A percentile compares a stretch with the other conserved stretches of the same genome.
These are phyloP conservation scores for Crenuchus spilurus DNA, from an alignment of 2,797 vertebrate species.

Conservation along the genomic window DNA sequence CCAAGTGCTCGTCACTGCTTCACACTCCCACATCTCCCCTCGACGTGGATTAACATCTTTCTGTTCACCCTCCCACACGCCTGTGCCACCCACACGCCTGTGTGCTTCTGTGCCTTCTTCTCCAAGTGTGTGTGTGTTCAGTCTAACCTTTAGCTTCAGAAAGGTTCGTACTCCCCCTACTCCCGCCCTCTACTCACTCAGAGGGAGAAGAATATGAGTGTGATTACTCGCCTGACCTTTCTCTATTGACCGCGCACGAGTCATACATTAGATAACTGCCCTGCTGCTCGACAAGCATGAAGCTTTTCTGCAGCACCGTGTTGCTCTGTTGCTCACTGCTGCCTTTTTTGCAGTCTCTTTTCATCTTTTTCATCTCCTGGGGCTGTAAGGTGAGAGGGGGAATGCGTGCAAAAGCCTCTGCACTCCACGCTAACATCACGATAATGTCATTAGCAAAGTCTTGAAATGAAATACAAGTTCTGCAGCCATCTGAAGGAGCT, in stretches of 20 bases:
- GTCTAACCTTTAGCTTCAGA: constrained; percentile 54
- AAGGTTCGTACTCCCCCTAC: constrained; percentile 35
- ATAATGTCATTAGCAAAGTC: not conserved
- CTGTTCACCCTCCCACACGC: constrained; percentile 44
- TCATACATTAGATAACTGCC: constrained; percentile 48
- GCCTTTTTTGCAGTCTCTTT: constrained; percentile 14
- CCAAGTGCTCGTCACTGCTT: constrained; percentile 26
- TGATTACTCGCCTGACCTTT: constrained; percentile 59
- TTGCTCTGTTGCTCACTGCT: constrained; percentile 23
- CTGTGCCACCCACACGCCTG: constrained; percentile 19
- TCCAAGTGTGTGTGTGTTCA: constrained; percentile 27
- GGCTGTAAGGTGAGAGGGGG: constrained; percentile 9
- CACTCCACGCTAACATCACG: not conserved
- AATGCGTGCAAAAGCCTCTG: constrained; percentile 3
- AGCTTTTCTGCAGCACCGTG: constrained; percentile 18
- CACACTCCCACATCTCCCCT: constrained; percentile 41
- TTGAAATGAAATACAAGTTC: no score
- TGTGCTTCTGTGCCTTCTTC: constrained; percentile 26
- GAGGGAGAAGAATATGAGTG: constrained; percentile 39
- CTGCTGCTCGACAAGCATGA: constrained; percentile 35
- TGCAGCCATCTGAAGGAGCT: not conserved
- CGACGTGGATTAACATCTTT: constrained; percentile 24
- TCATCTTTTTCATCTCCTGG: constrained; percentile 24
- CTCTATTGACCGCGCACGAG: constrained; percentile 36
- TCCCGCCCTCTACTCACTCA: constrained; percentile 40